Evolutionary conservation across 2,113 vertebrate species (phyloP), one percentile per base, ranked within the genome.

Genomic region (Argyrosomus japonicus): DNA sequence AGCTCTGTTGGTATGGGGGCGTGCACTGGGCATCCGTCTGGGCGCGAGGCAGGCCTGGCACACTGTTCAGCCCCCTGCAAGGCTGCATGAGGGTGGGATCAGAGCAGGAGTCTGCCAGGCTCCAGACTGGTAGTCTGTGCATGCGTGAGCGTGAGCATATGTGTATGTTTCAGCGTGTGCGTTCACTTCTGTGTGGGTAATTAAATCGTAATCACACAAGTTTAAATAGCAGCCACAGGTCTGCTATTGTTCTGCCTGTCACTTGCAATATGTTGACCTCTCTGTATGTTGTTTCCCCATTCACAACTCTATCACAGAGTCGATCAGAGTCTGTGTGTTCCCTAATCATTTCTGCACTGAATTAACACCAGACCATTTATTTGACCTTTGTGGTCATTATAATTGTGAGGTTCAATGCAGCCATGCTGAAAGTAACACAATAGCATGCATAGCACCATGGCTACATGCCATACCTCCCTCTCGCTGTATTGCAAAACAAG

Each of bases 11-110:
- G 81, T 84, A 89, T 67, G 91, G 92, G 91, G 92, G 93, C 36
- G 88, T 92, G 57, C 64, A 93, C 68, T 75, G 85, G 91, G 91
- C 92, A 92, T 94, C 90, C 47, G 93, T 93, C 93, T 94, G 92
- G 91, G 92, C 89, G 85, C 56, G 71, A 91, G 90, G 86, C 88
- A 79, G 86, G 88, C 89, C 87, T 94, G 95, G 93, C 91, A 90
- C 53, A 53, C 4, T 21, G 79, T 77, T 82, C 64, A 80, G 75
- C 85, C 90, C 90, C 92, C 88, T 71, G 87, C 88, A 79, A 89
- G 63, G 84, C 85, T 89, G 76, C 71, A 82, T 88, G 88, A 88
- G 88, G 78, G 84, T 91, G 89, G 87, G 90, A 89, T 92, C 88
- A 87, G 77, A 67, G 78, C 69, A 29, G 85, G 75, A 90, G 82